Conservation (phyloP, 2,113 vertebrate species). For the Phyllopteryx taeniolatus region DNA sequence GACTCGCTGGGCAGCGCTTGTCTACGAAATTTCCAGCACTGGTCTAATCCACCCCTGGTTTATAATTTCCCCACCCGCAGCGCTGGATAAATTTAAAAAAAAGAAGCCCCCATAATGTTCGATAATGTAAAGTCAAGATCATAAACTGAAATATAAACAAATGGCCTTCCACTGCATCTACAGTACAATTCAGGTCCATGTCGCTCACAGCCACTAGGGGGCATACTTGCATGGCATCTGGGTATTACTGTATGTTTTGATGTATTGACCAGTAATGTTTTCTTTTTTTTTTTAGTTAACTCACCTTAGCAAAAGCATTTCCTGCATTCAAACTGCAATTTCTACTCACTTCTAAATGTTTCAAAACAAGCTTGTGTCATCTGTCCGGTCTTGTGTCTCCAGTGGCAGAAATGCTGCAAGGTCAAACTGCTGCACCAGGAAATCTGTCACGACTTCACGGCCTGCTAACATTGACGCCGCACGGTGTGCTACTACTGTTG, state of each 20-base stretch:
- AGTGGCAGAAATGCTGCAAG: conserved; percentile 60
- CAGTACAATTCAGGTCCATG: not conserved
- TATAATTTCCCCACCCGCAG: too few species aligned
- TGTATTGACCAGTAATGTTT: not conserved
- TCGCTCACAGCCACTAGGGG: not conserved
- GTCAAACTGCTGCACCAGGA: conserved; percentile 58
- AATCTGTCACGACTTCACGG: conserved; percentile 52
- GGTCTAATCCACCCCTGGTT: too few species aligned
- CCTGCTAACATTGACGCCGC: conserved; percentile 33
- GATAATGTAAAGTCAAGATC: too few species aligned
- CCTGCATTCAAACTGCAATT: not conserved
- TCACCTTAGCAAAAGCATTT: not conserved
- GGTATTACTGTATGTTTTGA: not conserved
- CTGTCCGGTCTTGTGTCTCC: not conserved
- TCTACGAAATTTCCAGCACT: too few species aligned
- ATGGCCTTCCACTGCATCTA: not conserved
- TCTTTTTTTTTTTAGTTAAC: not conserved
- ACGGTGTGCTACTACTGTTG: not conserved
- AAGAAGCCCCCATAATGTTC: too few species aligned
- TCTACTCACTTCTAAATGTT: not conserved
- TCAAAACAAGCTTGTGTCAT: not conserved
- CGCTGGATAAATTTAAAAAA: too few species aligned
- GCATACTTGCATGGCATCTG: not conserved
- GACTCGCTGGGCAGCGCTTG: too few species aligned
- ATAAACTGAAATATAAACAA: not conserved